Percentiles rank a stretch among this genome's conserved stretches.
Evolutionary conservation across 2,797 vertebrate genomes (phyloP).

Genomic region (Scleropages formosus): DNA sequence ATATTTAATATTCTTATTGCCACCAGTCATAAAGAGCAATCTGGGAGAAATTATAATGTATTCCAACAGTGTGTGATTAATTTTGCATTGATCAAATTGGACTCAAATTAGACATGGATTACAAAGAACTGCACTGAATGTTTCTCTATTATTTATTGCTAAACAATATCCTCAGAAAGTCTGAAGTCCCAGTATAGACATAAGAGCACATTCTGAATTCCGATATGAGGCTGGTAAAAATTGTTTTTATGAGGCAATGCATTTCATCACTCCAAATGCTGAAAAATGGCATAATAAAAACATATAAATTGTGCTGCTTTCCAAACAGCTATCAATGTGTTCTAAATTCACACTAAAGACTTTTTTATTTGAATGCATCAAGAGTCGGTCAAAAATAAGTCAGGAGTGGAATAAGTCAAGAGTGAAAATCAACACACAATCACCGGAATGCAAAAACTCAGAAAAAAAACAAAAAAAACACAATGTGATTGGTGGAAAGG

Average conservation of each 20-base stretch:
- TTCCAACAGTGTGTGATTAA: slow-evolving; percentile 38
- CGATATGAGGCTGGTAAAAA: background rate
- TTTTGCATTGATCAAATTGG: slow-evolving; percentile 45
- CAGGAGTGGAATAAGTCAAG: background rate
- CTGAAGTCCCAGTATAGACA: background rate
- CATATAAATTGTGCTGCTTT: background rate
- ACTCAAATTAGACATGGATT: slow-evolving; percentile 48
- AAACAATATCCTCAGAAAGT: slow-evolving; percentile 28
- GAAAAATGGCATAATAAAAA: slow-evolving; percentile 10
- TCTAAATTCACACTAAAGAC: background rate
- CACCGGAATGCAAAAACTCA: background rate
- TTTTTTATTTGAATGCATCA: background rate
- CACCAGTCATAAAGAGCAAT: slow-evolving; percentile 52
- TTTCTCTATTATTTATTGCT: slow-evolving; percentile 49
- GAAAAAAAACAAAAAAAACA: background rate
- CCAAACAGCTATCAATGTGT: background rate
- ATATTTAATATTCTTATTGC: slow-evolving; percentile 51
- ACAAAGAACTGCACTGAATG: slow-evolving; percentile 39
- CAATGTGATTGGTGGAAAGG: background rate
- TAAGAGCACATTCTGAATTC: background rate
- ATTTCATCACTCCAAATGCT: background rate
- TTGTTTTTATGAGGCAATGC: background rate
- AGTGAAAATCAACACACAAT: background rate
- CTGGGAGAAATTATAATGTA: slow-evolving; percentile 39
- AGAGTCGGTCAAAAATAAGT: background rate